Evolutionary conservation across 2,113 vertebrate genomes (phyloP).

Genomic region (Orientallactaga bullata): DNA sequence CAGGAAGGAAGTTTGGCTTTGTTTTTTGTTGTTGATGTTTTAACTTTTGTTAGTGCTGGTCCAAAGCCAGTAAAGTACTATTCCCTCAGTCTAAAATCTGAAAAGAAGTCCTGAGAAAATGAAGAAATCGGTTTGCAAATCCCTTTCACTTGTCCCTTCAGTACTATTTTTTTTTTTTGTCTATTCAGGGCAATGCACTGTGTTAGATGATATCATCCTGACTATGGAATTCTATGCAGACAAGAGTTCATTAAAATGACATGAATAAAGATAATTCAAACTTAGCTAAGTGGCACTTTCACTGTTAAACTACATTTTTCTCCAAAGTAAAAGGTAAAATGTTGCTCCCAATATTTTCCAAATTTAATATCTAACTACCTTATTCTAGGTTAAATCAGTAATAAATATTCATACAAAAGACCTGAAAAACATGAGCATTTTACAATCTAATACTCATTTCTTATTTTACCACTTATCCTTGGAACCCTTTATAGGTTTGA

Average conservation of each 20-base stretch:
- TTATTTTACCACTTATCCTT: slow-evolving; percentile 53
- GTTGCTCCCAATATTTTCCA: neutral
- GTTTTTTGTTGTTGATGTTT: neutral
- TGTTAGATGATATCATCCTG: neutral
- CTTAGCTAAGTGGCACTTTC: neutral
- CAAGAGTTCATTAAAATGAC: slow-evolving; percentile 19
- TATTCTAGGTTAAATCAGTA: neutral
- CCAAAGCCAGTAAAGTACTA: neutral
- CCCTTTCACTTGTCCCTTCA: neutral
- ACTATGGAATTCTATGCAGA: neutral
- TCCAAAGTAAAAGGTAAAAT: slow-evolving; percentile 36
- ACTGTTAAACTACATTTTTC: neutral
- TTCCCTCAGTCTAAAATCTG: neutral
- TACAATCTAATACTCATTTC: neutral
- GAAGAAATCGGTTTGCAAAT: slow-evolving; percentile 4
- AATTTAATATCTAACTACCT: neutral
- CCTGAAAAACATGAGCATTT: neutral
- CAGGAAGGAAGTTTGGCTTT: neutral
- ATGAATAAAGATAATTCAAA: slow-evolving; percentile 14
- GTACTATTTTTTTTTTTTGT: neutral
- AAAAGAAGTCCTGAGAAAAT: slow-evolving; percentile 11
- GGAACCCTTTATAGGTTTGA: slow-evolving; percentile 51
- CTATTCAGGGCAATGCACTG: neutral
- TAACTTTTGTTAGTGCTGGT: neutral
- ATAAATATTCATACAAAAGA: slow-evolving; percentile 15